Conservation (phyloP, 2,113 vertebrate genomes). For the Hippopotamus amphibius region DNA sequence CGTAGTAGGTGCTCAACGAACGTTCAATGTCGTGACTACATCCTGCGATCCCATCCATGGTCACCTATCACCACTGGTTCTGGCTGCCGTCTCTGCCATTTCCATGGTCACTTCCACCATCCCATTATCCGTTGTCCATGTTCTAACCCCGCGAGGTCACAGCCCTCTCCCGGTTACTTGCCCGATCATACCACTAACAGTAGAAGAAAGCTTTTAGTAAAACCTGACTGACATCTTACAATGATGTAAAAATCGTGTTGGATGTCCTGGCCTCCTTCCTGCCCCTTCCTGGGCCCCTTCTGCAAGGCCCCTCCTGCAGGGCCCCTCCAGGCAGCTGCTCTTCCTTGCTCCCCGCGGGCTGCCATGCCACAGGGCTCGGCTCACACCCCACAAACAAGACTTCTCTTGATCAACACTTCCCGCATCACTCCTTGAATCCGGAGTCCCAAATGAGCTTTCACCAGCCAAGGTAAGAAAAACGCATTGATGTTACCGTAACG, state of each 20-base stretch:
- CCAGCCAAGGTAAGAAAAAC: background rate
- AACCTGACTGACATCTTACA: background rate
- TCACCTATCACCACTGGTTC: background rate
- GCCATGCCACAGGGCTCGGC: background rate
- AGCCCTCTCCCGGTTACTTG: background rate
- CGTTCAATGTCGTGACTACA: fast-evolving
- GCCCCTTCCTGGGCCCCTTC: background rate
- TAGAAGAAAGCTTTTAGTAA: background rate
- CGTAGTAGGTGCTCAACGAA: background rate
- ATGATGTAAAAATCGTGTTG: background rate
- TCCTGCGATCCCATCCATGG: background rate
- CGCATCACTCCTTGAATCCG: background rate
- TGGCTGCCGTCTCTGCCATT: background rate
- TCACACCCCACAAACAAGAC: background rate
- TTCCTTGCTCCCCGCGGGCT: background rate
- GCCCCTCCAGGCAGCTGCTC: background rate
- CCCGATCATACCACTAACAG: background rate
- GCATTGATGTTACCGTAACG: too few relatives aligned
- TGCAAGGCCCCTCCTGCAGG: background rate
- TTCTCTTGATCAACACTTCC: background rate
- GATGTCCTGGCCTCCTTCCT: background rate
- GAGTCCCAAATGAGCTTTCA: background rate
- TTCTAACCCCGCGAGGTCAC: background rate
- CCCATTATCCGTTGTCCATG: fast-evolving
- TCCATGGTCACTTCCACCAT: background rate